phyloP scores from a whole-genome alignment of 2,113 vertebrate genomes.

The Eidolon helvum region DNA sequence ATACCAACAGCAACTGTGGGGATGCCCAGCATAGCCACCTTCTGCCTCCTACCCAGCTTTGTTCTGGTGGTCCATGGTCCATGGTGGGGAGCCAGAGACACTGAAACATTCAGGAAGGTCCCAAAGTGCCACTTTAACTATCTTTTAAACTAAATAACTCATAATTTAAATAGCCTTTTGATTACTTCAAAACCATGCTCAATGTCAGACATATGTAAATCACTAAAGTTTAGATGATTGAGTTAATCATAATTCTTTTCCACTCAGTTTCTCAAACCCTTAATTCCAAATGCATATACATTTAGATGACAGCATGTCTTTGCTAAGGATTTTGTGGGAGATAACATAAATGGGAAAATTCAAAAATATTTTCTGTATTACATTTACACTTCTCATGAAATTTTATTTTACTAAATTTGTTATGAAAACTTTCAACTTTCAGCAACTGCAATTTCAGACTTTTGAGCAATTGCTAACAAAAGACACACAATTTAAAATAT shows the following conservation, averaged over 20 bases:
- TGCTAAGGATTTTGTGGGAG: not conserved
- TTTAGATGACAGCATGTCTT: not conserved
- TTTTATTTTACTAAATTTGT: not conserved
- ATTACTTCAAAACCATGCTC: not conserved
- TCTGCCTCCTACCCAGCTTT: not conserved
- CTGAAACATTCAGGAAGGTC: rapidly evolving
- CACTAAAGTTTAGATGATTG: not conserved
- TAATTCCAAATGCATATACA: not conserved
- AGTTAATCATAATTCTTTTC: not conserved
- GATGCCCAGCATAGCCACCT: rapidly evolving
- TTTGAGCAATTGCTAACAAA: not conserved
- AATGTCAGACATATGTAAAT: not conserved
- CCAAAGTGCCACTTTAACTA: not conserved
- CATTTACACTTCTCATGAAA: not conserved
- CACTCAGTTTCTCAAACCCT: not conserved
- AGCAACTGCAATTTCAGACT: not conserved
- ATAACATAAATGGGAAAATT: not conserved
- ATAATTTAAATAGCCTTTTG: not conserved
- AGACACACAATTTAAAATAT: not conserved
- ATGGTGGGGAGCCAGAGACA: too few species aligned
- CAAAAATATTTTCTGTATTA: not conserved
- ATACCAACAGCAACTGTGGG: slow-evolving; percentile 80
- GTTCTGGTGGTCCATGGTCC: slow-evolving; percentile 83
- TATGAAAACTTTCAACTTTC: not conserved
- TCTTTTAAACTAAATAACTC: not conserved